Evolutionary conservation across 2,113 vertebrate species (phyloP).

Genomic region (Syngnathoides biaculeatus): DNA sequence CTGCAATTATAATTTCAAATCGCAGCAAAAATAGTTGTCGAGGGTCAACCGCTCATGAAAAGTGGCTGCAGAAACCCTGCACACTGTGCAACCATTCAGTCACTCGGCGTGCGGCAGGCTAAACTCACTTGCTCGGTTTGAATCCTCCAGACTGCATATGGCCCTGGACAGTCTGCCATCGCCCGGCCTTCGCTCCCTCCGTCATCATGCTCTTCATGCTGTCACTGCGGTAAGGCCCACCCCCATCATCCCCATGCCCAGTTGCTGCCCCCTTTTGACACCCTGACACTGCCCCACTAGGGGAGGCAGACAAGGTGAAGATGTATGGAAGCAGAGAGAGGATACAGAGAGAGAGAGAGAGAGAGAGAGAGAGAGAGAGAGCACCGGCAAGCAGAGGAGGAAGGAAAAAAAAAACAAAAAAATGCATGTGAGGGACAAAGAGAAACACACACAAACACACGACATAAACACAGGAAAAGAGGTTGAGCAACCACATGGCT

Average conservation of each 20-base stretch:
- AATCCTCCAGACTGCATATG: slow-evolving; percentile 93
- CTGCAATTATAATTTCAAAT: neutral
- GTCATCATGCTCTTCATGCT: slow-evolving; percentile 88
- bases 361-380: slow-evolving; percentile 51
- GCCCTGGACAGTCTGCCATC: slow-evolving; percentile 94
- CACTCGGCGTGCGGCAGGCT: neutral
- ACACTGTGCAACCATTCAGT: neutral
- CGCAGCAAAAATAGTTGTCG: neutral
- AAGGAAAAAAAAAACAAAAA: slow-evolving; percentile 50
- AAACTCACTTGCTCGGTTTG: slow-evolving; percentile 94
- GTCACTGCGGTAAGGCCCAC: slow-evolving; percentile 86
- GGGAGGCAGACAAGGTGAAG: slow-evolving; percentile 61
- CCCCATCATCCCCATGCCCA: slow-evolving; percentile 78
- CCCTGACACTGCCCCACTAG: slow-evolving; percentile 90
- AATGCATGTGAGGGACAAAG: slow-evolving; percentile 28
- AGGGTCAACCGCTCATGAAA: neutral
- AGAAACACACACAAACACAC: slow-evolving; percentile 46
- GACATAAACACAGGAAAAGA: slow-evolving; percentile 41
- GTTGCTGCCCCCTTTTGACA: slow-evolving; percentile 85
- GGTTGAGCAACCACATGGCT: slow-evolving; percentile 56
- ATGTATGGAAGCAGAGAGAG: slow-evolving; percentile 60
- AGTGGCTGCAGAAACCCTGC: neutral
- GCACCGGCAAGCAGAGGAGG: slow-evolving; percentile 56
- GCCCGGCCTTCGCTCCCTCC: slow-evolving; percentile 81
- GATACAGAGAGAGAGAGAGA: slow-evolving; percentile 23